phyloP scores from a whole-genome alignment of 2,797 vertebrate genomes.

The Channa striata region DNA sequence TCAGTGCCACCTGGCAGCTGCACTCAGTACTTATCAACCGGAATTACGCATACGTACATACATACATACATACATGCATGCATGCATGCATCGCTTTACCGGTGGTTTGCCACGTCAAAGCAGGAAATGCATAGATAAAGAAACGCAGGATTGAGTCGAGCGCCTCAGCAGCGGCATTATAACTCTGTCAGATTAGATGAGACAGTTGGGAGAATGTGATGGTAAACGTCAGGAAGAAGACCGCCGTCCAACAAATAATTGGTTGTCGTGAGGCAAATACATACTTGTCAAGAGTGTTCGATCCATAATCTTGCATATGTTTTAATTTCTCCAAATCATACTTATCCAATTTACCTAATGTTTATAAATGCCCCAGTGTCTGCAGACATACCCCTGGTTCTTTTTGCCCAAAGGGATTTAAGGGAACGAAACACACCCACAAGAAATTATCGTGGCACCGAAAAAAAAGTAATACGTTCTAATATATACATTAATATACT shows the following conservation, averaged over 20 bases:
- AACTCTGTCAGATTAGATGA: slow-evolving; percentile 61
- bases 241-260: not conserved
- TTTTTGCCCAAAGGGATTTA: not conserved
- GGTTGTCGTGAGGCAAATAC: not conserved
- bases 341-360: not conserved
- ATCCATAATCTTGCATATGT: too few species aligned
- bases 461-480: not conserved
- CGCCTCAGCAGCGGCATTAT: slow-evolving; percentile 58
- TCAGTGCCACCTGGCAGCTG: slow-evolving; percentile 59
- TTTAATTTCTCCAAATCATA: not conserved
- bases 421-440: not conserved
- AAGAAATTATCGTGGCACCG: too few species aligned
- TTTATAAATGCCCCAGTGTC: not conserved
- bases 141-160: slow-evolving; percentile 58
- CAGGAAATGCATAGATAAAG: slow-evolving; percentile 44
- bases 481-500: not conserved
- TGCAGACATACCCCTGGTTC: not conserved
- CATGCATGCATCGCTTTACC: slow-evolving; percentile 58
- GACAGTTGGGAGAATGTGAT: slow-evolving; percentile 45
- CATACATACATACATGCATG: too few species aligned
- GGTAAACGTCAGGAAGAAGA: slow-evolving; percentile 2
- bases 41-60: slow-evolving; percentile 49
- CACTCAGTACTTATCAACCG: slow-evolving; percentile 58
- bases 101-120: slow-evolving; percentile 70
- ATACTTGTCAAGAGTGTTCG: too few species aligned